Percentiles rank a stretch among this genome's conserved stretches.
These are phyloP conservation scores for Phasia obesa DNA, from an alignment of 2,888 invertebrate species.

Conservation along the genomic window DNA sequence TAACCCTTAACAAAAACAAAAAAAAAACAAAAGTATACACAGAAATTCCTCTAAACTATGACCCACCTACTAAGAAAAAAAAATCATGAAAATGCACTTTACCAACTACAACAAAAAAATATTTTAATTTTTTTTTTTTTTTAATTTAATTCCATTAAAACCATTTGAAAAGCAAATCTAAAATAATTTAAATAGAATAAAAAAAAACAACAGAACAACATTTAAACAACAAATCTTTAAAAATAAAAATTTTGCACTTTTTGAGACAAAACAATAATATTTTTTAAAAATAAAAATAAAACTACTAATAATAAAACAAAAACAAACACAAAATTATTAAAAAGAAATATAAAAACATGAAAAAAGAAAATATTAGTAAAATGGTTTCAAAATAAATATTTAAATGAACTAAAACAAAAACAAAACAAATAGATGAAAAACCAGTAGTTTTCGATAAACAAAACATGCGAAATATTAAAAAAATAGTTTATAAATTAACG, in stretches of 20 bases:
- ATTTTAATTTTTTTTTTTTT: too few relatives aligned
- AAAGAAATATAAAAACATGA: conserved; percentile 32
- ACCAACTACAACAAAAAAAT: conserved; percentile 19
- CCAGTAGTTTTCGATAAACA: conserved; percentile 65
- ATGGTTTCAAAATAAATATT: conserved; percentile 71
- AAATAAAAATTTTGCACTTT: conserved; percentile 59
- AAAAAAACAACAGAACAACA: conserved; percentile 17
- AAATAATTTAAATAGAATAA: conserved; percentile 45
- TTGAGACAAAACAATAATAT: conserved; percentile 70
- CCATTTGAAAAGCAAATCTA: conserved; percentile 57
- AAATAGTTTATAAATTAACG: conserved; percentile 64
- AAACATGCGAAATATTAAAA: conserved; percentile 62
- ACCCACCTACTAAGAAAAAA: conserved; percentile 65
- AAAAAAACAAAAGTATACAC: conserved; percentile 47
- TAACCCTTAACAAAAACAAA: conserved; percentile 16
- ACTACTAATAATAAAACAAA: conserved; percentile 23
- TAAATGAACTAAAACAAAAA: conserved; percentile 44
- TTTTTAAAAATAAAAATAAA: conserved; percentile 51
- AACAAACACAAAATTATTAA: conserved; percentile 37
- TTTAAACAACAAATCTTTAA: conserved; percentile 33
- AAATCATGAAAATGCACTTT: conserved; percentile 64
- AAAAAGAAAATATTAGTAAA: conserved; percentile 67
- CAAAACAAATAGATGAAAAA: conserved; percentile 46
- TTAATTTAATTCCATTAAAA: conserved; percentile 44
- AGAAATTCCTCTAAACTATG: conserved; percentile 69